Percentiles rank a stretch among this genome's conserved stretches.
Conservation (phyloP, 2,113 vertebrate species). For the Rhinoderma darwinii region DNA sequence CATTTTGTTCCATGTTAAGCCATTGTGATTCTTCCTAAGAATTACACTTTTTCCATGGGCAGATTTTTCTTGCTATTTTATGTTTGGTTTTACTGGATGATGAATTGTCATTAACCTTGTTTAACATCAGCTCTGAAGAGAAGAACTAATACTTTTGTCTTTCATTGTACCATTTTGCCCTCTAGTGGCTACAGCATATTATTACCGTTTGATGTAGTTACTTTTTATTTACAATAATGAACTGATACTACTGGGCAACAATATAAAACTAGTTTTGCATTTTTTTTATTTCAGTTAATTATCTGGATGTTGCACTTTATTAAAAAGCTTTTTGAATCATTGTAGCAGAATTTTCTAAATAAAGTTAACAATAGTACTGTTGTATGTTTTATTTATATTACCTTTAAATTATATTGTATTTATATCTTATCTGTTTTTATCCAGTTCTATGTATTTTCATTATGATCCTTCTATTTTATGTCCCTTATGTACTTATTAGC, state of each 20-base stretch:
- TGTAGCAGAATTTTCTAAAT: background rate
- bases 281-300: background rate
- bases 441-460: too few relatives aligned
- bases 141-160: background rate
- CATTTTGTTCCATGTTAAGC: background rate
- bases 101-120: conserved; percentile 37
- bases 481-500: too few relatives aligned
- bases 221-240: background rate
- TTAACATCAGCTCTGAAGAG: conserved; percentile 19
- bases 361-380: background rate
- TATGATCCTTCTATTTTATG: too few relatives aligned
- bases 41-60: conserved; percentile 12
- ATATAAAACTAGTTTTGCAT: background rate
- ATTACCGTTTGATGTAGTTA: background rate
- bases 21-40: background rate
- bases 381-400: background rate
- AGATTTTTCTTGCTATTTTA: conserved; percentile 1
- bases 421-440: too few relatives aligned
- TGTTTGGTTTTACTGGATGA: conserved; percentile 34
- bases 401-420: background rate
- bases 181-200: background rate
- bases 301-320: background rate
- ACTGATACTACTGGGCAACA: too few relatives aligned
- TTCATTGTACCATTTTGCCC: background rate
- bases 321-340: background rate